Evolutionary conservation across 2,888 invertebrate genomes (phyloP).

Genomic region (Odiellus spinosus): DNA sequence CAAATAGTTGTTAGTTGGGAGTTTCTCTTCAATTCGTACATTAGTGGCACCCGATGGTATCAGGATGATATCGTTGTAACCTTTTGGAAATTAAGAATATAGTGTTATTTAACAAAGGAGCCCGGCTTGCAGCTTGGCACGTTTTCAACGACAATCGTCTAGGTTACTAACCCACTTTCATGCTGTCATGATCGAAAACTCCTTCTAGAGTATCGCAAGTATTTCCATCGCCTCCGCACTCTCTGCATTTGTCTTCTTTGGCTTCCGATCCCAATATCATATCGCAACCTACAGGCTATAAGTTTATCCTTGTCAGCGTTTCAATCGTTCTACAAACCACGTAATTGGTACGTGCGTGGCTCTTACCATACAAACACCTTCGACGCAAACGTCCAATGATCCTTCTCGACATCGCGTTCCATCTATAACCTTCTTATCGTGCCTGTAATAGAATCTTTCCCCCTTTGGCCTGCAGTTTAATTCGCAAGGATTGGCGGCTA

Average conservation of each 20-base stretch:
- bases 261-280: slow-evolving; percentile 75
- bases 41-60: slow-evolving; percentile 88
- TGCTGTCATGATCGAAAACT: slow-evolving; percentile 45
- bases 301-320: too few species aligned
- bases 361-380: slow-evolving; percentile 80
- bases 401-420: slow-evolving; percentile 57
- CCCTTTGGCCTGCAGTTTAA: slow-evolving; percentile 86
- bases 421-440: slow-evolving; percentile 52
- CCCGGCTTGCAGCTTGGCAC: too few species aligned
- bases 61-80: slow-evolving; percentile 72
- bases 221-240: slow-evolving; percentile 76
- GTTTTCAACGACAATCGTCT: too few species aligned
- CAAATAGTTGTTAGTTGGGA: slow-evolving; percentile 73
- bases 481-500: slow-evolving; percentile 73
- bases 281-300: slow-evolving; percentile 79
- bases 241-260: slow-evolving; percentile 74
- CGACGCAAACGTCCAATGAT: slow-evolving; percentile 77
- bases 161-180: slow-evolving; percentile 49
- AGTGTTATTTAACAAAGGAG: too few species aligned
- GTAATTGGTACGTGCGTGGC: too few species aligned
- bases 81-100: too few species aligned
- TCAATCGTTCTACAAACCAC: too few species aligned
- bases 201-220: slow-evolving; percentile 60
- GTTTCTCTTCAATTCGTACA: slow-evolving; percentile 58
- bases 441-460: slow-evolving; percentile 79